Base-by-base conservation (phyloP, 2,888 invertebrate genomes). In the Cordilura impudica region DNA sequence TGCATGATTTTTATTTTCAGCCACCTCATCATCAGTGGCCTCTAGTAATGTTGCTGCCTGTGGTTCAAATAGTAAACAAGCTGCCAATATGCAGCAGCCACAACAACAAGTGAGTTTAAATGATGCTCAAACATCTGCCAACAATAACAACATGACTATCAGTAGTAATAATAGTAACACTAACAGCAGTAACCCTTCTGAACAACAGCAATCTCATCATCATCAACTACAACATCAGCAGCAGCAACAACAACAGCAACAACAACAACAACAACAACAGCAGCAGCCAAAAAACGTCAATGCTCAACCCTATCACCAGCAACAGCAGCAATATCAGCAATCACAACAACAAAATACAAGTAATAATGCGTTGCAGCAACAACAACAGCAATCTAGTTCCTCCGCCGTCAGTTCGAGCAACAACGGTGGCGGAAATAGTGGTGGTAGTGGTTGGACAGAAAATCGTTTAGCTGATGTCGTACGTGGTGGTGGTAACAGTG, bases 381-480 rank as follows among this genome's bases (percentile, higher is more conserved):
- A 84, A 60, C 76, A 83, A 60, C 77, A 77, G 82, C 82, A 82
- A 82, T 81, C 82, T 81, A 85, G 86, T 86, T 86, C 86, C 85
- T 83, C 86, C 75, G 82, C 86, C 74, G 73, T 81, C 70, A 72
- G 51, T 74, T 81, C 78, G 66, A 78, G 74, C 69, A 79, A 76
- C 51, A 4, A n/a, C 10, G 4, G 12, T 4, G 35, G 12, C n/a
- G 65, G 72, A 60, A 78, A 73, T 49, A 79, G 85, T 45, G 84
- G 86, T 83, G 88, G 89, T 83, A 89, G 90, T 72, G 91, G 87
- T 87, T 91, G 92, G 88, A 85, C 89, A 51, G 91, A 93, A 86
- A 93, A 91, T 88, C 93, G 95, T 87, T 91, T 95, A 85, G 93
- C 95, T 10, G 95, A 95, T 88, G 95, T 95, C 49, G 95, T 95